phyloP scores from a whole-genome alignment of 2,888 invertebrate species.

The Vannuccia rotundouncinata region DNA sequence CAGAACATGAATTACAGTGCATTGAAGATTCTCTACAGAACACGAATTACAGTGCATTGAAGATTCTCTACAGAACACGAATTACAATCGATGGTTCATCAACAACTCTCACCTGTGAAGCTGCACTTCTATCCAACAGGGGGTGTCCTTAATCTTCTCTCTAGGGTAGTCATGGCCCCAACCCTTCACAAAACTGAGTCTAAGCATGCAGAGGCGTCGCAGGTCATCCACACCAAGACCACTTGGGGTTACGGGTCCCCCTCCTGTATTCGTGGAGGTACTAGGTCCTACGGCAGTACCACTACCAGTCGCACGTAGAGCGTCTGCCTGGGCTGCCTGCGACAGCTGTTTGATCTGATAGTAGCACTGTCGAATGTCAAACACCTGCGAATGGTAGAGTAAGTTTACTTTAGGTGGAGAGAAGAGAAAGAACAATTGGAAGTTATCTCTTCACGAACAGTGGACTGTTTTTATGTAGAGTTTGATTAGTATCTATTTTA shows the following conservation, averaged over 20 bases:
- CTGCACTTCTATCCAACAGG: slow-evolving; percentile 62
- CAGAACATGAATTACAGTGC: too few species aligned
- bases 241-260: not conserved
- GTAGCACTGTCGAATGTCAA: slow-evolving; percentile 93
- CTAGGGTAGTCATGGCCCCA: slow-evolving; percentile 99
- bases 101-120: slow-evolving; percentile 53
- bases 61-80: too few species aligned
- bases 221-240: slow-evolving; percentile 97
- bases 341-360: slow-evolving; percentile 79
- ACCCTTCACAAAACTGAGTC: slow-evolving; percentile 97
- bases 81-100: too few species aligned
- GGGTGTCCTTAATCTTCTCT: slow-evolving; percentile 94
- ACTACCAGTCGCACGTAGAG: not conserved
- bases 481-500: too few species aligned
- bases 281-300: slow-evolving; percentile 89
- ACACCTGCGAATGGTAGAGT: slow-evolving; percentile 70
- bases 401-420: too few species aligned
- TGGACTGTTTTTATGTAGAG: too few species aligned
- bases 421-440: too few species aligned
- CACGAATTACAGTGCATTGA: too few species aligned
- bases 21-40: too few species aligned
- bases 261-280: slow-evolving; percentile 62
- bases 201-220: slow-evolving; percentile 83
- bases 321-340: slow-evolving; percentile 70
- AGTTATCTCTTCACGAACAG: too few species aligned